Conservation (phyloP, 2,888 invertebrate species). For the Aethes cnicana region DNA sequence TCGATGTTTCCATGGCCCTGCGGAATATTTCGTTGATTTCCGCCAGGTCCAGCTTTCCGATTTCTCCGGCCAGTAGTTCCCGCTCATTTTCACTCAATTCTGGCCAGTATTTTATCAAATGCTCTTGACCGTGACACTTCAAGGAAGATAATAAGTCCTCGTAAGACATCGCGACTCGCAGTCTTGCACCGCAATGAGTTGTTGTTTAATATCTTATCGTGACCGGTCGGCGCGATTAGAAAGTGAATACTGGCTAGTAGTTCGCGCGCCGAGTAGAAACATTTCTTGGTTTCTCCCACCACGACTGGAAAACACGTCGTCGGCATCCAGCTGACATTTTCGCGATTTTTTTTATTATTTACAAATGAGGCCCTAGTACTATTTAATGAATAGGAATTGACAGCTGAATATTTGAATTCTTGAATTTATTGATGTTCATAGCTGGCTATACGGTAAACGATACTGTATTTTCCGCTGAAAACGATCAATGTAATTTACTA, state of each 20-base stretch:
- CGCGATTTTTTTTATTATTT: conserved; percentile 34
- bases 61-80: conserved; percentile 82
- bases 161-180: conserved; percentile 71
- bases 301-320: conserved; percentile 71
- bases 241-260: conserved; percentile 67
- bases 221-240: conserved; percentile 69
- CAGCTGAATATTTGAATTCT: neutral
- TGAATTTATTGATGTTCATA: conserved; percentile 1
- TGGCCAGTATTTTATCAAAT: conserved; percentile 91
- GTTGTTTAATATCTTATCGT: conserved; percentile 41
- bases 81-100: conserved; percentile 85
- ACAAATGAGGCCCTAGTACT: conserved; percentile 19
- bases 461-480: neutral
- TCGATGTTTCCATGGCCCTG: conserved; percentile 83
- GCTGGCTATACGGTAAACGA: neutral
- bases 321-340: conserved; percentile 47
- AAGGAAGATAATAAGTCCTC: conserved; percentile 79
- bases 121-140: conserved; percentile 87
- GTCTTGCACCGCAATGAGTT: conserved; percentile 30
- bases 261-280: conserved; percentile 49
- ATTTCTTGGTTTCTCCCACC: conserved; percentile 74
- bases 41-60: conserved; percentile 86
- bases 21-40: conserved; percentile 88
- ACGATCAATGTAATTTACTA: neutral
- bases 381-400: neutral